Base-by-base conservation (phyloP, 2,888 invertebrate species). In the Dromius quadrimaculatus region DNA sequence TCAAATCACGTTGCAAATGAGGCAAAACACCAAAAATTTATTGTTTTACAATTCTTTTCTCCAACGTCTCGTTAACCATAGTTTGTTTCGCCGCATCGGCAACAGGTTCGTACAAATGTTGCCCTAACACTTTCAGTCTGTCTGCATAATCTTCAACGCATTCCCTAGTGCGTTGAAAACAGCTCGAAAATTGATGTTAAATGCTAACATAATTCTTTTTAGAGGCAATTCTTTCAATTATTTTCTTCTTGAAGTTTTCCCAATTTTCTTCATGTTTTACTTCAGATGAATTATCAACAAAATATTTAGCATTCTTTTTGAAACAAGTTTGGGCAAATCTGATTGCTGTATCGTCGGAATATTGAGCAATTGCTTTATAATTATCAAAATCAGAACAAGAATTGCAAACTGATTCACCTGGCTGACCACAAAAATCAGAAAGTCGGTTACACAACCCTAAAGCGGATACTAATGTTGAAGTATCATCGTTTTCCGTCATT, bases 221-320 rank as follows among this genome's bases (percentile, higher is more conserved):
- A 8, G 61, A 38, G 9, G 61, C 36, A 36, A 61, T 38, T 20
- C 61, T 36, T 15, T 61, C 38, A 15, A 61, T 38, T 17, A 61
- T 6, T 3, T 9, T 13, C 9, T 17, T 6, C 5, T 36, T 61
- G 17, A 61, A 38, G 15, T 1, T 36, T 13, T 1, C 13, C 1
- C 34, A 61, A 61, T 4, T 13, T 15, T n/a, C 9, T 8, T 32
- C 28, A 32, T 20, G 2, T 17, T 61, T 61, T 61, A 61, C 17
- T 36, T 9, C 17, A 9, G 61, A 17, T 3, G 20, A 9, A n/a
- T 11, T 34, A 6, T 34, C 34, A 2, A 61, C 28, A 36, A 13
- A 61, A 1, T 11, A n/a, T 61, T 61, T 61, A 5, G 61, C 36
- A 61, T 36, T 17, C 3, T 19, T 19, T 36, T 61, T 61, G 23